These are phyloP conservation scores for Brachypodius melanocephalos DNA, from an alignment of 2,113 vertebrate species.

Conservation along the genomic window DNA sequence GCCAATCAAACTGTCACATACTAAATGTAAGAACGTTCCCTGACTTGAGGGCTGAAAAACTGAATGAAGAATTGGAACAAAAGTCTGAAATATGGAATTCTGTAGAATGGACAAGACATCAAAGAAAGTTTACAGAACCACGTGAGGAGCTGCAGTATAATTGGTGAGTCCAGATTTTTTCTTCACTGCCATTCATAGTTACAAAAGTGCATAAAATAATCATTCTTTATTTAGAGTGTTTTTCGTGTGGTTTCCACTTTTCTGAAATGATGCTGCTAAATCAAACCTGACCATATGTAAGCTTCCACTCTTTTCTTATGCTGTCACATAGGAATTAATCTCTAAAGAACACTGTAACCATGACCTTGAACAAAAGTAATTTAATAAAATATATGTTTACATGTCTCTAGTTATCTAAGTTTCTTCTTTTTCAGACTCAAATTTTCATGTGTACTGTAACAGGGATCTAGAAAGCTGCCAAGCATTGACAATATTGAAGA, in stretches of 20 bases:
- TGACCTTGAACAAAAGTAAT: background rate
- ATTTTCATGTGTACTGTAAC: background rate
- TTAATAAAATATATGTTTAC: background rate
- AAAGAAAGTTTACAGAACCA: background rate
- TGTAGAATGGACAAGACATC: background rate
- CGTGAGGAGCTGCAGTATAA: background rate
- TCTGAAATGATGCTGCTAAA: background rate
- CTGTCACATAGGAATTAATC: background rate
- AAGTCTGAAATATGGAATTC: background rate
- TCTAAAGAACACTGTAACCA: background rate
- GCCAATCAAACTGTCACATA: fast-evolving
- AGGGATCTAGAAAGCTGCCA: background rate
- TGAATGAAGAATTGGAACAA: background rate
- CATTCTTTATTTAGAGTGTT: background rate
- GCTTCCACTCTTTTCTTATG: background rate
- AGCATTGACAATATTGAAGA: background rate
- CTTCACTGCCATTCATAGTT: background rate
- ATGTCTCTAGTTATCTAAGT: background rate
- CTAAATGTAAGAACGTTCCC: background rate
- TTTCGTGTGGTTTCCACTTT: background rate
- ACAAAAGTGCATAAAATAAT: background rate
- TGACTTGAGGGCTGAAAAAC: background rate
- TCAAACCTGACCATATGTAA: background rate
- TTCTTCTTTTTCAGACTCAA: background rate
- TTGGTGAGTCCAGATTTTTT: background rate